These are phyloP conservation scores for Lepisosteus osseus DNA, from an alignment of 2,113 vertebrate genomes.

Conservation along the genomic window DNA sequence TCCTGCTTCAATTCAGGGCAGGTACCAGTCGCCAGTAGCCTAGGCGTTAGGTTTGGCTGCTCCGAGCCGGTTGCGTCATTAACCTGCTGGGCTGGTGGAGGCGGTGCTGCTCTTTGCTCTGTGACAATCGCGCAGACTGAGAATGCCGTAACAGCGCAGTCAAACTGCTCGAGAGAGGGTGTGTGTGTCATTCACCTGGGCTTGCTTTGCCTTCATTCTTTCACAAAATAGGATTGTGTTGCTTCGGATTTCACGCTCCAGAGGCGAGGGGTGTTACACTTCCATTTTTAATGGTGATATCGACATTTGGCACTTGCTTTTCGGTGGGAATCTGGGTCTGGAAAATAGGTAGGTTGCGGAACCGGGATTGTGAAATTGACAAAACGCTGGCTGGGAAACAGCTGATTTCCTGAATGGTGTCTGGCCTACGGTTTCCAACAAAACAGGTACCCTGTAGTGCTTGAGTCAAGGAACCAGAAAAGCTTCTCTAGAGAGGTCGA, in stretches of 20 bases:
- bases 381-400: neutral
- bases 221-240: neutral
- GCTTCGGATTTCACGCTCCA: neutral
- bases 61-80: constrained; percentile 17
- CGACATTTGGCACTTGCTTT: constrained; percentile 41
- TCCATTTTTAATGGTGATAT: constrained; percentile 12
- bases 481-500: too few relatives aligned
- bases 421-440: neutral
- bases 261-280: constrained; percentile 11
- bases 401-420: constrained; percentile 13
- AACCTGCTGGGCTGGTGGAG: constrained; percentile 16
- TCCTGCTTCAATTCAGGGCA: constrained; percentile 3
- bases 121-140: constrained; percentile 9
- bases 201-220: neutral
- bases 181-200: constrained; percentile 53
- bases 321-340: constrained; percentile 37
- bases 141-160: constrained; percentile 2
- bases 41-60: neutral
- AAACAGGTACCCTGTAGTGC: neutral
- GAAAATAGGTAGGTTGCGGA: constrained; percentile 47
- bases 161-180: constrained; percentile 38
- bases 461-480: neutral
- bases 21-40: neutral
- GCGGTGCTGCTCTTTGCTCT: constrained; percentile 18
- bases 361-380: neutral